Base-by-base conservation (phyloP, 2,888 invertebrate genomes). In the Campoplex capitator region DNA sequence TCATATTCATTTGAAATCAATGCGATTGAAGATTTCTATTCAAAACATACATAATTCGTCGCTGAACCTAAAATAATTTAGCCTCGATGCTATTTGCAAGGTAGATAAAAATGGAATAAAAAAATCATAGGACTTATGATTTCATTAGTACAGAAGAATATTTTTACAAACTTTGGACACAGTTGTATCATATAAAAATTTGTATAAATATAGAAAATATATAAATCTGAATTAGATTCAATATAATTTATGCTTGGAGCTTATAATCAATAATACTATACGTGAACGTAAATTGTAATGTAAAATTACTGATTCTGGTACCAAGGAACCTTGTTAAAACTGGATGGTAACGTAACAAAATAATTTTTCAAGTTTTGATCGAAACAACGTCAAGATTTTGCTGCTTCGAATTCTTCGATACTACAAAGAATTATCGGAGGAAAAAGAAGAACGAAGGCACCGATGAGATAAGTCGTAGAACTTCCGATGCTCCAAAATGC, bases 401-500 rank as follows among this genome's bases (percentile, higher is more conserved):
- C 18, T 73, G 16, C 13, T 58, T 88, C 79, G 85, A 4, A 76
- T 45, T n/a, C 62, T 75, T 62, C 42, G 51, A 89, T 88, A 38
- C 83, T 89, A 79, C 89, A 95, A 90, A 97, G 94, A 95, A 96
- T 96, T 92, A 97, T 93, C 90, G 97, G 97, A 88, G 99, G 99
- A 94, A 97, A 95, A 68, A 97, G 91, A 86, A 99, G 95, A 75
- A 96, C 95, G 54, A 97, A 90, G 35, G 98, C 97, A 23, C 99
- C 99, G 51, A 96, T 95, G 6, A 97, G 95, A 93, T 99, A 99
- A 0, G 98, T 98, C 23, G 96, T 94, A 81, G 96, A 96, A 6
- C 99, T 97, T 9, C 99, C 99, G 80, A 97, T 96, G 93, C 97
- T 97, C 99, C 99, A 99, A 95, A 98, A 99, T 42, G 97, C 97